Evolutionary conservation across 2,888 invertebrate genomes (phyloP), one percentile per base, ranked within the genome.

Genomic region (Tigriopus californicus): DNA sequence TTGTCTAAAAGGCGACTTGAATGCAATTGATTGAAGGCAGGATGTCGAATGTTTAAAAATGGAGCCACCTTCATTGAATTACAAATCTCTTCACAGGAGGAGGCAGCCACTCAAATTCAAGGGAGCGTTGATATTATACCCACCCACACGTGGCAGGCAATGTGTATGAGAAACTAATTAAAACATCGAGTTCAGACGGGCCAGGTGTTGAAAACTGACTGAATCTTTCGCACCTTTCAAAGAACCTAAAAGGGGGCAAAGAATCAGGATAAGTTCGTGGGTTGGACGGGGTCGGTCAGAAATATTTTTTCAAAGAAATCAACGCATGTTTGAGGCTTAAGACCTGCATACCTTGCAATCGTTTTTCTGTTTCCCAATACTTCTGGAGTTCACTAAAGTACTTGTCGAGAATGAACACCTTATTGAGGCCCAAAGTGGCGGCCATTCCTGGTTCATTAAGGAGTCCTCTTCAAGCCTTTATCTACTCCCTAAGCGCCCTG

Each of bases 321-420:
- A 42, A 10, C 40, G 64, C 65, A 10, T 12, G 24, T 41, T 11
- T 15, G 12, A 12, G 15, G 13, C 18, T 13, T n/a, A n/a, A 24
- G 8, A 18, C 15, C 10, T 13, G 65, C 56, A 80, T 81, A 90
- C 92, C 92, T 82, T 88, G 86, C 70, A 89, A 78, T 76, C 89
- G 89, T 77, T 90, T 89, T 75, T 92, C 92, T 64, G 89, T 88
- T 76, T 90, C 89, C 87, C 90, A 88, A 77, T 90, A 88, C 77
- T 91, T 91, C 74, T 89, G 89, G 74, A 92, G 79, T 76, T 91
- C 91, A 66, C 88, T 89, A 76, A 91, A 91, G 76, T 91, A 91
- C 75, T 91, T 91, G 82, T 91, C 91, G 79, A 91, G 81, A 74
- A 91, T 91, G 80, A 90, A 91, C 75, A 90, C 90, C 79, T 91